A percentile compares a stretch with the other conserved stretches of the same genome.
phyloP scores from a whole-genome alignment of 2,113 vertebrate species.

The Anoura caudifer region DNA sequence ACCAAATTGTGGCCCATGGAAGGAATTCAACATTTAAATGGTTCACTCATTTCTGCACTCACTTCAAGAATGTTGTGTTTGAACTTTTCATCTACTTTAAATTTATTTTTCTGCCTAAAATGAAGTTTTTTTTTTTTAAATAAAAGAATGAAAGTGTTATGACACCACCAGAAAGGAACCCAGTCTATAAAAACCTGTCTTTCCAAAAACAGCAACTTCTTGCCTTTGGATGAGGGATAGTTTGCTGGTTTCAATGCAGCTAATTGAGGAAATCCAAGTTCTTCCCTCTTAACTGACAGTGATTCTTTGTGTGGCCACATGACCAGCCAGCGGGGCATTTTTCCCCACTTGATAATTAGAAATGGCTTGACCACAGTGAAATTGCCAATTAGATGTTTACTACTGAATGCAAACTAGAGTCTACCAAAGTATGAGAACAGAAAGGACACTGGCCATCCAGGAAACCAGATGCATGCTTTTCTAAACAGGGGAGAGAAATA shows the following conservation, averaged over 20 bases:
- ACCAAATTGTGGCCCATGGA: neutral
- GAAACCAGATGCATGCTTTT: neutral
- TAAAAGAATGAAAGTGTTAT: neutral
- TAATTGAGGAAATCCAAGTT: neutral
- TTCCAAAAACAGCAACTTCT: neutral
- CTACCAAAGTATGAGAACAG: neutral
- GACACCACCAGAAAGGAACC: neutral
- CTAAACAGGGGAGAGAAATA: neutral
- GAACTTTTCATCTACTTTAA: neutral
- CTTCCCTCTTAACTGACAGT: neutral
- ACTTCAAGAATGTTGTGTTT: neutral
- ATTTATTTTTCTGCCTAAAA: neutral
- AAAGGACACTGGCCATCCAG: no score
- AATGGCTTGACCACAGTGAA: neutral
- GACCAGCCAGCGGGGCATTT: neutral
- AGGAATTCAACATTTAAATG: neutral
- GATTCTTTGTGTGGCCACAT: neutral
- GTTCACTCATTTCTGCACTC: neutral
- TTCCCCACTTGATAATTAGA: neutral
- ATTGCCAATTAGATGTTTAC: neutral
- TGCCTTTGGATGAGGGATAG: neutral
- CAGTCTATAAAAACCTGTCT: neutral
- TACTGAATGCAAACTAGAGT: neutral
- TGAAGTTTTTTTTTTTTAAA: no score
- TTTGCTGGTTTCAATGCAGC: neutral